Base-by-base conservation (phyloP, 2,888 invertebrate species). In the Hyposoter didymator region DNA sequence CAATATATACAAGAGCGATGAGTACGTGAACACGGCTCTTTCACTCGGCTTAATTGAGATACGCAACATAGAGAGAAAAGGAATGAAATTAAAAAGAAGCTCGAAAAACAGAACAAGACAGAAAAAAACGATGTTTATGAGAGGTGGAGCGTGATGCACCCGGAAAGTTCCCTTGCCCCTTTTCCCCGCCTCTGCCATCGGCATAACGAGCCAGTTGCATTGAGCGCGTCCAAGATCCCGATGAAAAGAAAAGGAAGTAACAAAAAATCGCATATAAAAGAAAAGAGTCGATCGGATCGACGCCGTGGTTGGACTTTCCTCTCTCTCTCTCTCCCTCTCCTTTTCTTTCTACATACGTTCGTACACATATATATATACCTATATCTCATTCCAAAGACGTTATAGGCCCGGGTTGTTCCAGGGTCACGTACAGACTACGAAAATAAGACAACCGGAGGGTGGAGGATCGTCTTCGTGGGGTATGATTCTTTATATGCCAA, bases 21-120 rank as follows among this genome's bases (percentile, higher is more conserved):
- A 81, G 83, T 76, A 49, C 73, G 83, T 69, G 82, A 83, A 83
- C 83, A 85, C 28, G 83, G 73, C 83, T 80, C 80, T 81, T 80
- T 83, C 85, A 80, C 76, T 74, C 76, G 78, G 32, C 85, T 85
- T 85, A 85, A 85, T 85, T 85, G 85, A 85, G 85, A 85, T 85
- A 85, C 83, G 80, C 69, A 72, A 64, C 85, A 78, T 83, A 81
- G 82, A 76, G 79, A 80, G 79, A 80, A 79, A 49, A 49, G 64
- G 73, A 72, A 64, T 52, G 35, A 52, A 66, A 72, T 73, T n/a
- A 59, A 39, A 32, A 70, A 47, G 49, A 12, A 43, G 45, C 59
- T 28, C 45, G 43, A 43, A 70, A 7, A 59, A 59, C 22, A 55
- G 12, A 55, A 55, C 22, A 59, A 28, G 28, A 5, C 12, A 28